Evolutionary conservation across 2,888 invertebrate species (phyloP).

Genomic region (Brachyptera risi): DNA sequence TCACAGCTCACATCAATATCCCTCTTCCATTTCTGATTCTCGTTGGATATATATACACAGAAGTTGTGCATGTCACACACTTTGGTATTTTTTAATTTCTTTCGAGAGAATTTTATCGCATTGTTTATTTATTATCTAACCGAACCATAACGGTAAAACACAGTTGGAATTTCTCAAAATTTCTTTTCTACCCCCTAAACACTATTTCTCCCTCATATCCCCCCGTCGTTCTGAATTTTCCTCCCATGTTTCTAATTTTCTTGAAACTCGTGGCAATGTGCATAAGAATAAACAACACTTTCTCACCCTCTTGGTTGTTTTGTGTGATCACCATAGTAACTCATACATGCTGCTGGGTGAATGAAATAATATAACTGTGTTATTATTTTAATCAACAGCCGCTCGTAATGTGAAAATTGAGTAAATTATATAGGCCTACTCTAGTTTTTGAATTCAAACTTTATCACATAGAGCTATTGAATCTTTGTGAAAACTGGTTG

Average conservation of each 20-base stretch:
- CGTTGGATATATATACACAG: background rate
- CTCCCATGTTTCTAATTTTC: slow-evolving; percentile 2
- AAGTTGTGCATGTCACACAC: background rate
- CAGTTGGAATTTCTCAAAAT: background rate
- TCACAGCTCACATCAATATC: background rate
- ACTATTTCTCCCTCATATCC: background rate
- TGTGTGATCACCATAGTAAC: no score
- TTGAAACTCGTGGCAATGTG: slow-evolving; percentile 1
- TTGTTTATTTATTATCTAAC: slow-evolving; percentile 9
- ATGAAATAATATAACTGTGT: no score
- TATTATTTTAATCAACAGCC: no score
- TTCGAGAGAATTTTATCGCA: background rate
- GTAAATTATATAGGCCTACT: no score
- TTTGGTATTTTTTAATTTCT: slow-evolving; percentile 4
- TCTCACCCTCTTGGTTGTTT: background rate
- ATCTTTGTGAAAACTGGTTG: no score
- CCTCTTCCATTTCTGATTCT: background rate
- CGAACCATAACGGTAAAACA: background rate
- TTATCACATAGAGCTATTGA: no score
- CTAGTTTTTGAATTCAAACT: no score
- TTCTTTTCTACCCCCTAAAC: slow-evolving; percentile 2
- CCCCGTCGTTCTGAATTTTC: background rate
- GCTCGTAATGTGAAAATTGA: no score
- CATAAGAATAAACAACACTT: background rate
- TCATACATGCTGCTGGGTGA: no score